These are phyloP conservation scores for Trachelus troglodyta DNA, from an alignment of 2,888 invertebrate genomes.

Conservation along the genomic window DNA sequence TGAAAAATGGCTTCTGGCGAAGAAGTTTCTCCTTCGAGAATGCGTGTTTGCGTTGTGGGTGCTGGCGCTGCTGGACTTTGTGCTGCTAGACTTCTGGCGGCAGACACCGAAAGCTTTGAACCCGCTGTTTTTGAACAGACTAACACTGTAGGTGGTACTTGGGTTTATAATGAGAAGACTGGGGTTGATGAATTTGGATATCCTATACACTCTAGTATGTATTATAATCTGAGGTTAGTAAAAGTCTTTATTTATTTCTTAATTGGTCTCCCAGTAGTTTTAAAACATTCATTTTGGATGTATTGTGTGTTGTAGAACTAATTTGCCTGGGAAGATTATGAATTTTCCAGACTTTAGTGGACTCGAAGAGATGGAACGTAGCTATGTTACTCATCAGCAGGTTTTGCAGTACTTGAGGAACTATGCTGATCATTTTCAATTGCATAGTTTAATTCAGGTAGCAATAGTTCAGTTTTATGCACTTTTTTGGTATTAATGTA, in stretches of 20 bases:
- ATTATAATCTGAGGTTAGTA: conserved; percentile 76
- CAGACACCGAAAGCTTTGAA: conserved; percentile 66
- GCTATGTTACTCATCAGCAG: conserved; percentile 76
- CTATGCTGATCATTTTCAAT: conserved; percentile 74
- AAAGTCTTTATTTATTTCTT: not conserved
- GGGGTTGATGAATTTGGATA: conserved; percentile 75
- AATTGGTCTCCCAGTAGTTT: not conserved
- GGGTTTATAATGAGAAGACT: conserved; percentile 78
- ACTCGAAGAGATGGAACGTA: conserved; percentile 68
- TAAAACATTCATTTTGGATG: not conserved
- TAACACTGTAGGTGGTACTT: conserved; percentile 79
- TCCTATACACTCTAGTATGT: conserved; percentile 84
- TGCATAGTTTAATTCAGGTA: conserved; percentile 75
- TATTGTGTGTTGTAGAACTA: conserved; percentile 70
- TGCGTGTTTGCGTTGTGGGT: conserved; percentile 76
- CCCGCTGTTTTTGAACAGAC: conserved; percentile 78
- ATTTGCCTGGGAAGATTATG: conserved; percentile 86
- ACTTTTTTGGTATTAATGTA: not conserved
- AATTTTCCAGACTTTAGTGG: conserved; percentile 78
- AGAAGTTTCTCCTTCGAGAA: not conserved
- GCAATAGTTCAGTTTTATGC: conserved; percentile 33
- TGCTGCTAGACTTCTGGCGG: conserved; percentile 72
- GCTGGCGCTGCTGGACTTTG: conserved; percentile 81
- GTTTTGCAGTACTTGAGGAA: conserved; percentile 77
- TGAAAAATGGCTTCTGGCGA: not conserved